Percentiles rank a stretch among this genome's conserved stretches.
Conservation (phyloP, 2,888 invertebrate genomes). For the Alviniconcha strummeri region DNA sequence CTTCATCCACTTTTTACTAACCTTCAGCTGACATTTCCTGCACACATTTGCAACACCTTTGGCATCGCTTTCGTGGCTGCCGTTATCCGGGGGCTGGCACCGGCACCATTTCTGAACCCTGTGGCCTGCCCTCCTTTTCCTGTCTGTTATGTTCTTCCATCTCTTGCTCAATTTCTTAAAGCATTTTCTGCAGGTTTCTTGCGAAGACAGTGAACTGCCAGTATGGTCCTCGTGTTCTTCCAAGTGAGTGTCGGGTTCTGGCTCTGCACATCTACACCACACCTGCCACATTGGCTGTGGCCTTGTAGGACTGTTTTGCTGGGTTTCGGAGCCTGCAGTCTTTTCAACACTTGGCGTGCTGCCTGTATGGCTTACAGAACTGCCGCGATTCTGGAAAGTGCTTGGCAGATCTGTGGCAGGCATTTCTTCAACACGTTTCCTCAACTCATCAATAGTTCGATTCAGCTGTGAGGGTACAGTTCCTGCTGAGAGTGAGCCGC, state of each 20-base stretch:
- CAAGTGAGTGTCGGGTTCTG: no score
- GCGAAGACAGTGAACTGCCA: no score
- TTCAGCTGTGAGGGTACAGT: background rate
- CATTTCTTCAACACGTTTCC: slow-evolving; percentile 7
- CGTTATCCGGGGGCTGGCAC: background rate
- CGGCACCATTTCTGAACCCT: background rate
- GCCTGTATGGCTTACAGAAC: no score
- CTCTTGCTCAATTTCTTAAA: background rate
- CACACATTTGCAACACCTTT: background rate
- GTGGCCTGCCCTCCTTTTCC: no score
- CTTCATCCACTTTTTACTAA: slow-evolving; percentile 8
- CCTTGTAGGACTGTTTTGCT: no score
- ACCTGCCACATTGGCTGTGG: no score
- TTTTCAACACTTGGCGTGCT: no score
- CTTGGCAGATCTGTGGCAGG: background rate
- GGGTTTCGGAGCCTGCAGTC: no score
- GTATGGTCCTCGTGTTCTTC: background rate
- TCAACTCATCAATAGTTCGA: slow-evolving; percentile 12
- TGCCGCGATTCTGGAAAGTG: no score
- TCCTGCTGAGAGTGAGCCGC: no score
- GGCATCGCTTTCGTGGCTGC: background rate
- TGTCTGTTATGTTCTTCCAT: background rate
- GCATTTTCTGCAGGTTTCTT: background rate
- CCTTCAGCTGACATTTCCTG: background rate
- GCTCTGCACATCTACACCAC: slow-evolving; percentile 10